A percentile compares a stretch with the other conserved stretches of the same genome.
phyloP scores from a whole-genome alignment of 1,140 invertebrate genomes.

The Glossosoma conforme region DNA sequence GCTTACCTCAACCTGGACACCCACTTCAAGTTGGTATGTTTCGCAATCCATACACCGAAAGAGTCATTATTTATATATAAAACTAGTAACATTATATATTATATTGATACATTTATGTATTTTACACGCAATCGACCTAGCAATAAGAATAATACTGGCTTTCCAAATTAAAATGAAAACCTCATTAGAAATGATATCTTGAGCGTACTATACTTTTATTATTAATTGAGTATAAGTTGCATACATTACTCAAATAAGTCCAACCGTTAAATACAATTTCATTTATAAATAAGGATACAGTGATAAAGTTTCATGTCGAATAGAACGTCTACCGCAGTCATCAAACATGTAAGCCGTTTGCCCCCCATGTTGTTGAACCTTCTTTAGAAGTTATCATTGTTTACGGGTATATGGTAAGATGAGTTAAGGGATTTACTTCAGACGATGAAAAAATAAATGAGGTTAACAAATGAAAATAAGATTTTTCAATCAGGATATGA shows the following conservation, averaged over 20 bases:
- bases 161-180: neutral
- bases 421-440: no score
- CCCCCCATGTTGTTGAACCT: neutral
- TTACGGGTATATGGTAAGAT: no score
- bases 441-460: no score
- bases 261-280: neutral
- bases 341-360: no score
- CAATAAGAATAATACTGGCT: neutral
- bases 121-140: neutral
- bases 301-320: no score
- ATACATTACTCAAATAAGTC: neutral
- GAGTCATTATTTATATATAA: neutral
- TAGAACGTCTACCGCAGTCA: no score
- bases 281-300: constrained; percentile 3
- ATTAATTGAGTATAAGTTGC: neutral
- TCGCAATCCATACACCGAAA: neutral
- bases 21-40: neutral
- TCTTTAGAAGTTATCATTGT: no score
- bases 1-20: no score
- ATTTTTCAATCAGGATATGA: constrained; percentile 17
- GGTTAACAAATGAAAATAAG: neutral
- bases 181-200: no score
- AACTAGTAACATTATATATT: neutral
- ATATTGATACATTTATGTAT: no score
- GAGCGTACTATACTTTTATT: neutral